Evolutionary conservation across 2,113 vertebrate species (phyloP), one percentile per base, ranked within the genome.

Genomic region (Indri indri): DNA sequence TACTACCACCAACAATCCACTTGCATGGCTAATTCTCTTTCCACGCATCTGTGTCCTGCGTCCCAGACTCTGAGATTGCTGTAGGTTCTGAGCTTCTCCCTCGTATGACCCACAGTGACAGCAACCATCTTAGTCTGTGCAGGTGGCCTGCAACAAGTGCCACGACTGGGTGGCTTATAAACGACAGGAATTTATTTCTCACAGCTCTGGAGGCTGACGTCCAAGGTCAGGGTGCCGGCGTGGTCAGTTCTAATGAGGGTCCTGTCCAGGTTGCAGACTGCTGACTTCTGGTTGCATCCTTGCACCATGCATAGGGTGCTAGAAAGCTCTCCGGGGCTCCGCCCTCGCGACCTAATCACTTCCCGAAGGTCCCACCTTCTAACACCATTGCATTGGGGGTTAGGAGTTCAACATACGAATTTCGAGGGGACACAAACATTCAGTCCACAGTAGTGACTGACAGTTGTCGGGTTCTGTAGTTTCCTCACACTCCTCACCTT

Each of bases 1-100:
- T 8, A 2, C n/a, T 18, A 1, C 4, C 0, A 23, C 12, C 4
- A 30, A 17, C 3, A 4, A 5, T n/a, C 7, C 3, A 2, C 71
- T 7, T 11, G 50, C 14, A 4, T 25, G 40, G 73, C 0, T 1
- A 5, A 37, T 30, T 45, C 42, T 86, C 23, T 37, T 25, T 54
- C 34, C 20, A 4, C 52, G 5, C 3, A 0, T 45, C 12, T 30
- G 10, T n/a, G 54, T 71, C 27, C 42, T 79, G 30, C 66, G 27
- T 73, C 23, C 57, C 27, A 27, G 32, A 27, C 11, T 34, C 50
- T 17, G 5, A 2, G 2, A 30, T 2, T 3, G 8, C 30, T 11
- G 61, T 7, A 66, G 54, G 10, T 30, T 20, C 81, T 76, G 40
- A 57, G 22, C 5, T 11, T 30, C 7, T 17, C 40, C 32, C 14